Evolutionary conservation across 1,140 invertebrate genomes (phyloP).

Genomic region (Drosophila kurseongensis): DNA sequence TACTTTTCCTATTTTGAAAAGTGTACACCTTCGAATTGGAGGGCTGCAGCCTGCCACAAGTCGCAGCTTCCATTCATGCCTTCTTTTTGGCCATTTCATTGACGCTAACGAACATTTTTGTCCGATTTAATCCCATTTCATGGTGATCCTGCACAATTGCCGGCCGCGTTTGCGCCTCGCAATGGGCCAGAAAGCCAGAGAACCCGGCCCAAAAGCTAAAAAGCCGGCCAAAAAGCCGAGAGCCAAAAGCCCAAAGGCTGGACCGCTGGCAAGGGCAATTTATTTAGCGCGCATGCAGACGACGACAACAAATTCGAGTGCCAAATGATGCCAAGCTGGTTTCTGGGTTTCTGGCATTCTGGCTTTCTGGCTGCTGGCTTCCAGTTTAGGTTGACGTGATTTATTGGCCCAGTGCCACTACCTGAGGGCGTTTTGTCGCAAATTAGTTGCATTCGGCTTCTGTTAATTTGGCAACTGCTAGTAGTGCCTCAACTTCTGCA

Average conservation of each 20-base stretch:
- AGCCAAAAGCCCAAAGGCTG: slow-evolving; percentile 21
- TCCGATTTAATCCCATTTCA: slow-evolving; percentile 83
- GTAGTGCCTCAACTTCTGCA: slow-evolving; percentile 28
- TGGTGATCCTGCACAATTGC: slow-evolving; percentile 82
- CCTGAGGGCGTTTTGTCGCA: slow-evolving; percentile 82
- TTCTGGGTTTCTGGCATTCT: slow-evolving; percentile 8
- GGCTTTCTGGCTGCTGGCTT: slow-evolving; percentile 10
- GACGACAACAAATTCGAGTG: slow-evolving; percentile 81
- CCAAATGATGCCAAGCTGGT: slow-evolving; percentile 75
- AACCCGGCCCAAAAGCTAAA: background rate
- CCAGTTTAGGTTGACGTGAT: slow-evolving; percentile 78
- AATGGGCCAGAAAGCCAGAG: slow-evolving; percentile 10
- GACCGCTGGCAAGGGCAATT: slow-evolving; percentile 59
- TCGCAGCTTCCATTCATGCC: slow-evolving; percentile 64
- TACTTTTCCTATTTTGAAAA: background rate
- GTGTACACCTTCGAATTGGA: slow-evolving; percentile 25
- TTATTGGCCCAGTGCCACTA: slow-evolving; percentile 73
- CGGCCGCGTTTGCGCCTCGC: slow-evolving; percentile 42
- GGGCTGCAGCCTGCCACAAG: slow-evolving; percentile 34
- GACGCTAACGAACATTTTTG: slow-evolving; percentile 83
- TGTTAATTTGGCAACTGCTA: slow-evolving; percentile 74
- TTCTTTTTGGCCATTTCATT: slow-evolving; percentile 80
- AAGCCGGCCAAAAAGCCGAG: background rate
- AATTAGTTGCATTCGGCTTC: slow-evolving; percentile 83
- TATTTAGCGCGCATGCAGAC: slow-evolving; percentile 76